phyloP scores from a whole-genome alignment of 64 coral and sea anemone species.

The Dendrophyllia cribrosa region DNA sequence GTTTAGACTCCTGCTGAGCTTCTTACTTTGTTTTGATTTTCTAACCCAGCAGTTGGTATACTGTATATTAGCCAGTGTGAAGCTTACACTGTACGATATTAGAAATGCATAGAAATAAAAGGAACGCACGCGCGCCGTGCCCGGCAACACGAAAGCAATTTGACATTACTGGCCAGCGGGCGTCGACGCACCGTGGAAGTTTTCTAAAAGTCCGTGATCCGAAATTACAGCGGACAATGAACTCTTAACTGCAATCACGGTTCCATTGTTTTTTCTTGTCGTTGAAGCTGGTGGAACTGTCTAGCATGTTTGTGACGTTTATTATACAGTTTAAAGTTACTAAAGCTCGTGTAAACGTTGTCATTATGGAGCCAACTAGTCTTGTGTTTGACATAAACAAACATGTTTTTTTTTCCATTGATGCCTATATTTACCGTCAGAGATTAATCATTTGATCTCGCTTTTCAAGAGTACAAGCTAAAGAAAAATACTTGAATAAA shows the following conservation, averaged over 20 bases:
- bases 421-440: no score
- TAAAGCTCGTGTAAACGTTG: not conserved
- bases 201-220: no score
- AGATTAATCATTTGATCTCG: slow-evolving; percentile 4
- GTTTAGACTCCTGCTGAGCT: not conserved
- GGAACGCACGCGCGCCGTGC: not conserved
- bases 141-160: no score
- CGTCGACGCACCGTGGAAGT: no score
- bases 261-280: not conserved
- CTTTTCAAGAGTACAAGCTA: not conserved
- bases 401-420: not conserved
- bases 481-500: no score
- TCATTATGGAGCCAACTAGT: not conserved
- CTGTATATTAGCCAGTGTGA: not conserved
- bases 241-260: not conserved
- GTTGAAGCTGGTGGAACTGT: not conserved
- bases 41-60: not conserved
- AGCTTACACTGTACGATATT: no score
- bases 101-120: not conserved
- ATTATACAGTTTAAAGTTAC: not conserved
- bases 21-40: slow-evolving; percentile 6
- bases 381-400: slow-evolving; percentile 4
- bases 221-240: not conserved
- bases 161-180: no score
- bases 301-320: not conserved